Evolutionary conservation across 2,113 vertebrate genomes (phyloP).

Genomic region (Bungarus multicinctus): DNA sequence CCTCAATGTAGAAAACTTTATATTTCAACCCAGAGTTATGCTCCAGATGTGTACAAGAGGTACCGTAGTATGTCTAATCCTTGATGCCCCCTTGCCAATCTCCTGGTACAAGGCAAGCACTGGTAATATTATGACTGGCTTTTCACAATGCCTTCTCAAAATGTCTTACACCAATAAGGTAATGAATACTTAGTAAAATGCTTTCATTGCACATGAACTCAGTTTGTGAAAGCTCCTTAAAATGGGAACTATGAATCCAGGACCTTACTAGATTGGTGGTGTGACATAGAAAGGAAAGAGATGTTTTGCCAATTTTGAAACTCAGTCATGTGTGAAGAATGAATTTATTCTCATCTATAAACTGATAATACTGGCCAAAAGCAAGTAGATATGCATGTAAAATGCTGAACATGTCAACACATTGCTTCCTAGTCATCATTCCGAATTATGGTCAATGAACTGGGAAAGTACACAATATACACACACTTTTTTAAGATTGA

Average conservation of each 20-base stretch:
- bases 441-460: not conserved
- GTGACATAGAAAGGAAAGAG: not conserved
- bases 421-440: not conserved
- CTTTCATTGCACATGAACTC: conserved; percentile 19
- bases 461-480: not conserved
- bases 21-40: not conserved
- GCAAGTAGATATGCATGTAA: not conserved
- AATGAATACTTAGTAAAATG: not conserved
- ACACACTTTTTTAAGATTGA: not conserved
- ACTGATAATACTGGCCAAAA: not conserved
- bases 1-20: not conserved
- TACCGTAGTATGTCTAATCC: not conserved
- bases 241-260: not conserved
- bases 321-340: not conserved
- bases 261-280: not conserved
- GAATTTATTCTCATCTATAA: not conserved
- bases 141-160: not conserved
- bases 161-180: not conserved
- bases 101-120: not conserved
- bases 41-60: not conserved
- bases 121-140: not conserved
- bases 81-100: not conserved
- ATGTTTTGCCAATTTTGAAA: not conserved
- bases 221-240: not conserved
- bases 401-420: not conserved